phyloP scores from a whole-genome alignment of 2,888 invertebrate genomes.

The Callinectes sapidus region DNA sequence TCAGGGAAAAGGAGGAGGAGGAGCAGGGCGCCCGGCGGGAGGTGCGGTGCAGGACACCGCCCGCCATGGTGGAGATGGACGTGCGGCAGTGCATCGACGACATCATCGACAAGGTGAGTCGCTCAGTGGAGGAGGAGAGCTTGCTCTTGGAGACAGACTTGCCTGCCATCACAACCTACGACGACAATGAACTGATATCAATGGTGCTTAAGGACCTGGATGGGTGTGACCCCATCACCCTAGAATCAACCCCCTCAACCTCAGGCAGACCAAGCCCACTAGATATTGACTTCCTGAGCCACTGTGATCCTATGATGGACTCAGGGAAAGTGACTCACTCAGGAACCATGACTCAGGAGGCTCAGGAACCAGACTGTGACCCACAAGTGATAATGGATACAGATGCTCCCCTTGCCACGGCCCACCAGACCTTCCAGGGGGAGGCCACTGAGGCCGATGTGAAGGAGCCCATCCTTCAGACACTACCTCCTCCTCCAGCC shows the following conservation, averaged over 20 bases:
- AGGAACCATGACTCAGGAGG: constrained; percentile 66
- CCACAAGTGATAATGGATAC: constrained; percentile 57
- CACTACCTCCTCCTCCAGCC: constrained; percentile 45
- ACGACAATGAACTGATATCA: constrained; percentile 72
- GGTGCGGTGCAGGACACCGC: constrained; percentile 51
- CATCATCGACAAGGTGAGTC: constrained; percentile 70
- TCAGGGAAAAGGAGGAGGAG: constrained; percentile 49
- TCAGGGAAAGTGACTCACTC: constrained; percentile 68
- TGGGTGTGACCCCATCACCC: constrained; percentile 66
- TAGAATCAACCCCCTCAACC: constrained; percentile 70
- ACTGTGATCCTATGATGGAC: constrained; percentile 68
- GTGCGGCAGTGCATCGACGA: constrained; percentile 71
- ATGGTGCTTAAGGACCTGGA: constrained; percentile 72
- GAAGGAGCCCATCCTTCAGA: constrained; percentile 61
- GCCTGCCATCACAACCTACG: constrained; percentile 67
- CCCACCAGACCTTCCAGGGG: constrained; percentile 37
- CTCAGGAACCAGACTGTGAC: constrained; percentile 63
- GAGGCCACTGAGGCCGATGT: constrained; percentile 49
- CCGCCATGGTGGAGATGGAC: constrained; percentile 55
- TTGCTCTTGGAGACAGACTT: constrained; percentile 68
- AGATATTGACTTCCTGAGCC: constrained; percentile 70
- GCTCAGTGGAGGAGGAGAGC: constrained; percentile 68
- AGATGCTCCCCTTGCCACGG: background rate
- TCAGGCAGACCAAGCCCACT: constrained; percentile 71
- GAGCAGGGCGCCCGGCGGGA: background rate